Evolutionary conservation across 2,113 vertebrate species (phyloP), one percentile per base, ranked within the genome.

Genomic region (Nyctibius bracteatus): DNA sequence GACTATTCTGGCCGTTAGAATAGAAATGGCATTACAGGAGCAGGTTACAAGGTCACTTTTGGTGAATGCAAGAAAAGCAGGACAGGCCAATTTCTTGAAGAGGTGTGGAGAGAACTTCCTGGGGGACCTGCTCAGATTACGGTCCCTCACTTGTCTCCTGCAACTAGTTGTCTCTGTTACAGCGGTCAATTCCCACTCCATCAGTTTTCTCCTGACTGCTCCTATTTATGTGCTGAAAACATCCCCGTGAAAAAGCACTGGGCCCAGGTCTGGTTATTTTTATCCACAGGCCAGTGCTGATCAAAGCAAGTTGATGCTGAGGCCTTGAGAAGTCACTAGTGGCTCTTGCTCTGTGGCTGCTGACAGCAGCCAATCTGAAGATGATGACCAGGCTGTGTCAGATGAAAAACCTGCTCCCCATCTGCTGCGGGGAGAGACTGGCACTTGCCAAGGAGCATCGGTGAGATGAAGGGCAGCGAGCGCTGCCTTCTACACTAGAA

Each of bases 1-100:
- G 44, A 41, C 43, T 44, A 12, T 49, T 66, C 73, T 49, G 47
- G 37, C 51, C 14, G 4, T 61, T 57, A 41, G 28, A 61, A 18
- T 31, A 58, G 67, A 37, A 65, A 49, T 25, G 67, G 44, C 21
- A 35, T 47, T 0, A 0, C 82, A 67, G 86, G 74, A 82, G 62
- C 58, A 61, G 49, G 39, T 78, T 83, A 86, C 63, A 88, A 84
- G 86, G 83, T 95, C 63, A 65, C 55, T 68, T 90, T 37, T 77
- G 63, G 43, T n/a, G n/a, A 59, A 25, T 28, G 49, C 30, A 52
- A 6, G 37, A 61, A 54, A 57, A 80, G 63, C 63, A 70, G 54
- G n/a, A 35, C 46, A 54, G 24, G 44, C 19, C 46, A 12, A 68
- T 86, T 82, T 28, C 67, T 55, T 37, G 46, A 5, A 1, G 72